Base-by-base conservation (phyloP, 2,888 invertebrate species). In the Drosophila barbarae region DNA sequence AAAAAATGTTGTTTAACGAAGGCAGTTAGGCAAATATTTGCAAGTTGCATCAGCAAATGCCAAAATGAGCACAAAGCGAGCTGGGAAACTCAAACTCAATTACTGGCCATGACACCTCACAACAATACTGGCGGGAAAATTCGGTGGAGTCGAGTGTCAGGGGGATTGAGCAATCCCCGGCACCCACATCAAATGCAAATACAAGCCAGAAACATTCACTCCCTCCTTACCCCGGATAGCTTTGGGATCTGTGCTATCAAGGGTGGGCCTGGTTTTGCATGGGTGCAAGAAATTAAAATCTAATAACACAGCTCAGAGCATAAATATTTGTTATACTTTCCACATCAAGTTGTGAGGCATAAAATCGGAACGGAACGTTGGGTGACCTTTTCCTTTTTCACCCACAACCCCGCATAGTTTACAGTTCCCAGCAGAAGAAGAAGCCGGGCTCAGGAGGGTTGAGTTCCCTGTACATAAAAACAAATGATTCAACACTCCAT, bases 221-320 rank as follows among this genome's bases (percentile, higher is more conserved):
- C 69, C 81, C 77, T 76, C 78, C 67, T 57, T 12, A 56, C 38
- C 38, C 58, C 21, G 32, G 32, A 23, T 18, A 5, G n/a, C 9
- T 13, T 9, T 15, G 44, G 34, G 44, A 36, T 46, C 38, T 53
- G 15, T 23, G 32, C 8, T 6, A 63, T 44, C n/a, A 36, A 65
- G 77, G 81, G 77, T 81, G 75, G 72, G 54, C 58, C 52, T 52
- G 72, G 70, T 73, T 73, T 75, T 67, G 67, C 71, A 73, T 82
- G 84, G 82, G 82, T 80, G 84, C 76, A 76, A 82, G 82, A 82
- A 82, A 82, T 84, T 82, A 82, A 82, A 82, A 80, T 82, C 83
- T 77, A 82, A 84, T 82, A 84, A 73, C 76, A 80, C 84, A 82
- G 82, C 74, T 80, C 83, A 74, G 54, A 77, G 74, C 81, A 80